These are phyloP conservation scores for Idris sp. DNA, from an alignment of 1,140 invertebrate species.

Conservation along the genomic window DNA sequence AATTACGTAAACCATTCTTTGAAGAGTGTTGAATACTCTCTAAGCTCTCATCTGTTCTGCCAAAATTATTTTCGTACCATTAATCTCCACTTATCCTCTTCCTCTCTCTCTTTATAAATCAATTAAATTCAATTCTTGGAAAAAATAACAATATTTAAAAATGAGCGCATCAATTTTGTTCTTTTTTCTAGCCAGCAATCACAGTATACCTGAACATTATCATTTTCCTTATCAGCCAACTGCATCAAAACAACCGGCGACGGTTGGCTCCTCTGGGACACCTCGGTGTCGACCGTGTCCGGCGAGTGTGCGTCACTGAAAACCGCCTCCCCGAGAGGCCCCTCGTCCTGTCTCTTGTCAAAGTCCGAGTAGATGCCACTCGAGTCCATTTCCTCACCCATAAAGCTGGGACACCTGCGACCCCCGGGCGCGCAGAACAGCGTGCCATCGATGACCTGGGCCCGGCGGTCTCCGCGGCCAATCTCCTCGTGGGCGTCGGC, in stretches of 20 bases:
- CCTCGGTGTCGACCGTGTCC: conserved; percentile 73
- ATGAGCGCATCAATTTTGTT: no score
- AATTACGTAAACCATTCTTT: no score
- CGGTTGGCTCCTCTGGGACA: conserved; percentile 72
- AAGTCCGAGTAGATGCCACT: conserved; percentile 91
- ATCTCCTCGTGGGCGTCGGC: conserved; percentile 88
- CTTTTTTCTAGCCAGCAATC: no score
- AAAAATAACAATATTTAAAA: no score
- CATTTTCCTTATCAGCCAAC: conserved; percentile 26
- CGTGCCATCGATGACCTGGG: conserved; percentile 87
- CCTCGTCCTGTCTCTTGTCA: conserved; percentile 80
- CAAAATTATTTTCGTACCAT: no score
- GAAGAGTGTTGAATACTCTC: no score
- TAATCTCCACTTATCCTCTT: no score
- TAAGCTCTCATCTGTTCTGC: no score
- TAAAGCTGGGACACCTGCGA: conserved; percentile 75
- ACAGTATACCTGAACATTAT: conserved; percentile 46
- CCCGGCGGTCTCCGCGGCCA: conserved; percentile 81
- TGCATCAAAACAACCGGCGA: conserved; percentile 60
- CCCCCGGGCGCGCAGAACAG: conserved; percentile 83
- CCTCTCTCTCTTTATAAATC: no score
- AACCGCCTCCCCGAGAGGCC: conserved; percentile 61
- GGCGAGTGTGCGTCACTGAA: conserved; percentile 67
- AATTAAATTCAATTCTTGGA: no score
- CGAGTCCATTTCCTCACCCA: conserved; percentile 87